phyloP scores from a whole-genome alignment of 2,113 vertebrate species.

The Hylia prasina region DNA sequence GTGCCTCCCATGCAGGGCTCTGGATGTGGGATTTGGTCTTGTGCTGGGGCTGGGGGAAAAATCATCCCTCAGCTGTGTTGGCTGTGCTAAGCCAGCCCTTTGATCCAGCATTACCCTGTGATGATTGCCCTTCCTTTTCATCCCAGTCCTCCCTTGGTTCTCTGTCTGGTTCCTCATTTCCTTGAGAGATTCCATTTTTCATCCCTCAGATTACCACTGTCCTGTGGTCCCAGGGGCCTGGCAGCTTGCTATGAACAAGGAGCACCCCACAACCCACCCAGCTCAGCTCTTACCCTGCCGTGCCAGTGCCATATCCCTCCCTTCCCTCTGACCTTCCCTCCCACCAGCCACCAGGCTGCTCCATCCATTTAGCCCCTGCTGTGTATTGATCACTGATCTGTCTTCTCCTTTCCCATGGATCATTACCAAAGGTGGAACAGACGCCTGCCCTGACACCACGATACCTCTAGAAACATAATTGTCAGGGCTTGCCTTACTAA shows the following conservation, averaged over 20 bases:
- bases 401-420: background rate
- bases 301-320: background rate
- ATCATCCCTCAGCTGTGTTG: fast-evolving
- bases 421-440: background rate
- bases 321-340: background rate
- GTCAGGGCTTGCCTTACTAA: slow-evolving; percentile 3
- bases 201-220: background rate
- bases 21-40: background rate
- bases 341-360: background rate
- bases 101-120: background rate
- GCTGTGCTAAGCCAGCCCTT: background rate
- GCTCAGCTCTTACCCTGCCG: background rate
- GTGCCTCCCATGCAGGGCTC: background rate
- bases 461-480: background rate
- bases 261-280: fast-evolving
- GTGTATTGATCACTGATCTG: slow-evolving; percentile 8
- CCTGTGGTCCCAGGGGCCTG: background rate
- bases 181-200: background rate
- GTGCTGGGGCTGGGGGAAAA: background rate
- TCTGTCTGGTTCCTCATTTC: background rate
- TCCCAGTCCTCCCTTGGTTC: background rate
- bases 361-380: background rate
- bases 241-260: background rate
- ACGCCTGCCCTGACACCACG: background rate
- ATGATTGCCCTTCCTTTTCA: background rate